Percentiles rank a stretch among this genome's conserved stretches.
Conservation (phyloP, 2,888 invertebrate genomes). For the Autographa gamma region DNA sequence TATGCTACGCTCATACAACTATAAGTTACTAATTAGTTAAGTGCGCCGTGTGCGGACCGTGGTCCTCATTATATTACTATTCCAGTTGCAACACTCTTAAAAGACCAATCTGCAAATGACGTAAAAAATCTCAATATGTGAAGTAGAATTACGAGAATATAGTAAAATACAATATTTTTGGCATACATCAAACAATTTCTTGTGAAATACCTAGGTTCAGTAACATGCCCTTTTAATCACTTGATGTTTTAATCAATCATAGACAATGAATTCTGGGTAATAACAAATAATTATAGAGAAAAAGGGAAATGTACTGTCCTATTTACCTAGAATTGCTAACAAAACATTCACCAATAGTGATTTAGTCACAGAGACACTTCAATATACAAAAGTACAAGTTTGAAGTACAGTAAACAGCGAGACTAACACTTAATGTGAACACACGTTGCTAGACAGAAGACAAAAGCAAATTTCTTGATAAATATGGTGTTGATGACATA, state of each 20-base stretch:
- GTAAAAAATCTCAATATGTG: slow-evolving; percentile 62
- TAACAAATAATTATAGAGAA: slow-evolving; percentile 28
- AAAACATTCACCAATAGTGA: slow-evolving; percentile 49
- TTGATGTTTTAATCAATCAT: slow-evolving; percentile 16
- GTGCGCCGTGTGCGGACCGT: slow-evolving; percentile 67
- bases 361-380: slow-evolving; percentile 52
- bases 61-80: slow-evolving; percentile 79
- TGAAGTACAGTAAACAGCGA: slow-evolving; percentile 46
- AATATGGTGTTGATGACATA: slow-evolving; percentile 53
- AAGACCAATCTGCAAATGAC: slow-evolving; percentile 87
- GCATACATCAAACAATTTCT: slow-evolving; percentile 54
- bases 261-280: slow-evolving; percentile 12
- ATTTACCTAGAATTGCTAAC: slow-evolving; percentile 31
- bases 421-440: slow-evolving; percentile 55
- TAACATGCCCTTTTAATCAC: slow-evolving; percentile 37
- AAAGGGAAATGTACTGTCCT: slow-evolving; percentile 32
- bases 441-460: slow-evolving; percentile 59
- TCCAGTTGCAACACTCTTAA: slow-evolving; percentile 87
- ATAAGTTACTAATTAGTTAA: slow-evolving; percentile 64
- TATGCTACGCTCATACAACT: slow-evolving; percentile 72
- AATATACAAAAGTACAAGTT: slow-evolving; percentile 57
- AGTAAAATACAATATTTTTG: slow-evolving; percentile 56
- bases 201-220: slow-evolving; percentile 30
- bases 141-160: slow-evolving; percentile 45
- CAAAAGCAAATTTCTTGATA: slow-evolving; percentile 55